Percentiles rank a stretch among this genome's conserved stretches.
These are phyloP conservation scores for Caenorhabditis briggsae DNA, from an alignment of 1,140 invertebrate genomes.

Conservation along the genomic window DNA sequence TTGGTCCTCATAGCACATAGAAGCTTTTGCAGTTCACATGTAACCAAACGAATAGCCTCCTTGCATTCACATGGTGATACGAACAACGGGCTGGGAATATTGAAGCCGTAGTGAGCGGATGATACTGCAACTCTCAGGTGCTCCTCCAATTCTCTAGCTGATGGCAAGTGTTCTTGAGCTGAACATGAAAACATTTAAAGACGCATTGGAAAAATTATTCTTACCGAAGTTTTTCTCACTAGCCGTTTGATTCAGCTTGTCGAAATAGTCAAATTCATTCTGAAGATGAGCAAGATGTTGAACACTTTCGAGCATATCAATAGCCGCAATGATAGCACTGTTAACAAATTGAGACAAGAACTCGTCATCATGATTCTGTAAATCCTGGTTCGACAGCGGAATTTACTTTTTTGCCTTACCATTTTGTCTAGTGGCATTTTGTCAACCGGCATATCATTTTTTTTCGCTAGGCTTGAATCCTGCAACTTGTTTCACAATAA, in stretches of 20 bases:
- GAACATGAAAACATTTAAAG: background rate
- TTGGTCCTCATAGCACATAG: background rate
- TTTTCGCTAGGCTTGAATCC: background rate
- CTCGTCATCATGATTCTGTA: constrained; percentile 13
- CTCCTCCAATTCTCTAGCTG: background rate
- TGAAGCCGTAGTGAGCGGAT: constrained; percentile 10
- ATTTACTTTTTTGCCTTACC: no score
- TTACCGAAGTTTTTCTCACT: background rate
- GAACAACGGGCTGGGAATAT: constrained; percentile 1
- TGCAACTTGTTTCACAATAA: no score
- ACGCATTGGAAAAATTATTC: background rate
- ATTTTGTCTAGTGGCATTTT: background rate
- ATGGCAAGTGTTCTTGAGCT: background rate
- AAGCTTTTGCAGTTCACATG: constrained; percentile 10
- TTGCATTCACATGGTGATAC: background rate
- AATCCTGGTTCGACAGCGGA: background rate
- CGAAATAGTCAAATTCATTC: constrained; percentile 5
- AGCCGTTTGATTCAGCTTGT: no score
- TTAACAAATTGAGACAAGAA: background rate
- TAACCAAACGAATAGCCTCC: background rate
- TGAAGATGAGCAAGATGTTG: constrained; percentile 5
- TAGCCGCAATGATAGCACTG: background rate
- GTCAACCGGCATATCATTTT: background rate
- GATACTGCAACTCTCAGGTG: background rate
- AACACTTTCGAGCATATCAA: constrained; percentile 22